Base-by-base conservation (phyloP, 2,797 vertebrate species). In the Catostomus latipinnis region DNA sequence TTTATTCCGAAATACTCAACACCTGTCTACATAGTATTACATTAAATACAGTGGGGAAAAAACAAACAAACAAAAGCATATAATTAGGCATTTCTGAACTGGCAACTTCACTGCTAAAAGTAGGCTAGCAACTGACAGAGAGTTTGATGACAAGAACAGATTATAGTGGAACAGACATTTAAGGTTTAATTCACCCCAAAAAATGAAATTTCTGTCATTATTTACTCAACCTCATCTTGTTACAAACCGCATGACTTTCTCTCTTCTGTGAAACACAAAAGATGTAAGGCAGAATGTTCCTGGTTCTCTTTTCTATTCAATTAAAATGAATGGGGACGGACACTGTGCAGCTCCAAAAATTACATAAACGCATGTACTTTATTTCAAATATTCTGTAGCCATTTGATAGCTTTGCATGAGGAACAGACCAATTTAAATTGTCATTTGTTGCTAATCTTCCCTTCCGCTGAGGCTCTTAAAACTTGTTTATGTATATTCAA, bases 61-160 rank as follows among this genome's bases (percentile, higher is more conserved):
- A 56, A 71, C 13, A 34, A 3, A 34, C 2, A 34, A 1, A 34
- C 34, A 34, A 34, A 34, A 34, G 34, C 12, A 43, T 8, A 50
- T 69, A 79, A 72, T 79, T 78, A 78, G 50, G 60, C 14, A 56
- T 43, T 54, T 62, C 49, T 71, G 50, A 46, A 78, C 46, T 18
- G 68, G 49, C 50, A 71, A 78, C 56, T 11, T 50, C 11, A 48
- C 34, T 46, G 14, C 9, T 71, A 50, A 34, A 68, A 57, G 16
- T 57, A 18, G 22, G 5, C n/a, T 50, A 50, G 67, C 2, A 4
- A 49, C 6, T 8, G 53, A 57, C 56, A 4, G 34, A 34, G 2
- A 34, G 34, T 34, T 34, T 34, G 34, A 3, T 34, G 34, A 34
- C 34, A 34, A 34, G 34, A 34, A 34, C 34, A 34, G 34, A 34